Evolutionary conservation across 1,140 invertebrate species (phyloP).

Genomic region (Leptinotarsa undecemlineata): DNA sequence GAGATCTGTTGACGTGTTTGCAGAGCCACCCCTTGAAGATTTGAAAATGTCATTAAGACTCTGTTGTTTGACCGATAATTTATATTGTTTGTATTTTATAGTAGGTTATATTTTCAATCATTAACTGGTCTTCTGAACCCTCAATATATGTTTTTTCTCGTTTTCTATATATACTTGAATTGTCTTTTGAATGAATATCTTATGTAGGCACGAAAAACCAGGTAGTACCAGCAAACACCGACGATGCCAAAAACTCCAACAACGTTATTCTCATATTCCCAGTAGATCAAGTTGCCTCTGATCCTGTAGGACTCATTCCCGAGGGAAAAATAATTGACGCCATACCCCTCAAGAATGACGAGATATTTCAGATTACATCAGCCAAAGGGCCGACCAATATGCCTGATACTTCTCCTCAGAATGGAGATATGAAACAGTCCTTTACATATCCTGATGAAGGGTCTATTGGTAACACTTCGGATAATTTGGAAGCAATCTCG

Average conservation of each 20-base stretch:
- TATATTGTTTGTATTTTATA: no score
- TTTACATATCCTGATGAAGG: conserved; percentile 89
- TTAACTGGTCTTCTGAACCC: no score
- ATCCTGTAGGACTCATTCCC: conserved; percentile 70
- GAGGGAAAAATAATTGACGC: conserved; percentile 68
- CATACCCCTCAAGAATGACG: conserved; percentile 33
- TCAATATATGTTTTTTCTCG: no score
- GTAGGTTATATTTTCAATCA: no score
- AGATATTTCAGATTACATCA: conserved; percentile 24
- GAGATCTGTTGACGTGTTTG: no score
- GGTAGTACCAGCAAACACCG: neutral
- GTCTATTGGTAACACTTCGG: conserved; percentile 84
- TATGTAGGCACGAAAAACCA: neutral
- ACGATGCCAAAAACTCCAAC: neutral
- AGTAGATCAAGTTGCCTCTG: conserved; percentile 60
- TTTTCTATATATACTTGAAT: no score
- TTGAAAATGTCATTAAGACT: no score
- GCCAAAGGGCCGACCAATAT: conserved; percentile 7
- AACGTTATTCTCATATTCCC: conserved; percentile 68
- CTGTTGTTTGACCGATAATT: no score
- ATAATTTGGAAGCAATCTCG: conserved; percentile 91
- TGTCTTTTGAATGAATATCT: no score
- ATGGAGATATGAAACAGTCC: conserved; percentile 35
- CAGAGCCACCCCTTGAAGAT: no score
- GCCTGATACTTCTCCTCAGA: conserved; percentile 19